Evolutionary conservation across 30 jellyfish, hydroid and myxozoan species (phyloP), one percentile per base, ranked within the genome.

Genomic region (Aurelia aurita complex sp. Pacific): DNA sequence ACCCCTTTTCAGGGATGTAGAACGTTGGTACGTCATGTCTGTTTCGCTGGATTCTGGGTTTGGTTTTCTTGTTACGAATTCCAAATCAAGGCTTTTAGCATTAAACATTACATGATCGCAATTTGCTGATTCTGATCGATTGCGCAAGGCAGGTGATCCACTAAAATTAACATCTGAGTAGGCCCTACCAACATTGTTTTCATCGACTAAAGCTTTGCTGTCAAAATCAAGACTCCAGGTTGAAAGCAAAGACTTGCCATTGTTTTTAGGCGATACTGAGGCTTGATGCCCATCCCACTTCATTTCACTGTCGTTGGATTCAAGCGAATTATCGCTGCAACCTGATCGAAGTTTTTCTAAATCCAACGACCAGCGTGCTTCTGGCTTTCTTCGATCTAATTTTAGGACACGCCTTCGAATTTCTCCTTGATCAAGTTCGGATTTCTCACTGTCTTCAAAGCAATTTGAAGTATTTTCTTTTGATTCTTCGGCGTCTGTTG

Each of bases 301-400:
- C 76, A 68, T 69, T 0, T 62, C 83, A 64, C 78, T 33, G 12
- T 70, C 79, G 60, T 70, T 76, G 9, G 85, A 32, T 10, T 71
- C 66, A 43, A 36, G 40, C 50, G 76, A 74, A 63, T 52, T 64
- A 33, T 73, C 79, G 40, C 84, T 73, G 67, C 87, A 77, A 35
- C 87, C 92, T 55, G 86, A 69, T 9, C 82, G 75, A 64, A 84
- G 93, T 42, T 77, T 67, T 32, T 84, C 93, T 23, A 84, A 78
- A 55, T 84, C 93, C 69, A 84, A 54, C 52, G 93, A 84, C 93
- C 93, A 84, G 23, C 93, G 74, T 50, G 93, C 76, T 43, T 84
- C 87, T n/a, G 81, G 87, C 19, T 77, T 84, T 57, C 80, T 73
- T 17, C 85, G 85, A 59, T 82, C 76, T 40, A 80, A 64, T 16